These are phyloP conservation scores for Gymnodraco acuticeps DNA, from an alignment of 2,797 vertebrate genomes.

Conservation along the genomic window DNA sequence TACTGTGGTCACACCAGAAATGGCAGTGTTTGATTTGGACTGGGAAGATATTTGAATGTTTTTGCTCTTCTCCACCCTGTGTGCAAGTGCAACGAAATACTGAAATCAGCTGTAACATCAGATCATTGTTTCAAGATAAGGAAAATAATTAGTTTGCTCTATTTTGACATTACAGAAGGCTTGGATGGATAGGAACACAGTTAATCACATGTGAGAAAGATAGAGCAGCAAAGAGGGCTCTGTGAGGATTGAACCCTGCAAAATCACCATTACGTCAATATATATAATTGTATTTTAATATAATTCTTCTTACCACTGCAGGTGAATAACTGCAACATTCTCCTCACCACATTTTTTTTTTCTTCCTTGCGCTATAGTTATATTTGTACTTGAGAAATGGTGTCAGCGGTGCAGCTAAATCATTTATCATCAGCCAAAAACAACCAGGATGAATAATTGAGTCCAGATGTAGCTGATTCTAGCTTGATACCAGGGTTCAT, in stretches of 20 bases:
- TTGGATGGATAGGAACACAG: slow-evolving; percentile 7
- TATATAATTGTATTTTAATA: slow-evolving; percentile 28
- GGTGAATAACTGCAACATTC: slow-evolving; percentile 39
- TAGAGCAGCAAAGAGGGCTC: slow-evolving; percentile 9
- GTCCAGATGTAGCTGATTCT: slow-evolving; percentile 96
- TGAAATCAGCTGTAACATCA: slow-evolving; percentile 57
- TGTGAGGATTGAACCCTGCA: slow-evolving; percentile 35
- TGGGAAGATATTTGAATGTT: slow-evolving; percentile 69
- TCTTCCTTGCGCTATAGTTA: slow-evolving; percentile 65
- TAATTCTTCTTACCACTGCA: slow-evolving; percentile 27
- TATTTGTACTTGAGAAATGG: slow-evolving; percentile 87
- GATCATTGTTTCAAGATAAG: slow-evolving; percentile 70
- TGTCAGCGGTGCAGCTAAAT: slow-evolving; percentile 91
- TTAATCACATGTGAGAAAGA: slow-evolving; percentile 57
- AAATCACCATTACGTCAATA: slow-evolving; percentile 31
- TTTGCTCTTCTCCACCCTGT: slow-evolving; percentile 68
- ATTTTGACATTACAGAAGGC: slow-evolving; percentile 59
- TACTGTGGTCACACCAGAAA: slow-evolving; percentile 91
- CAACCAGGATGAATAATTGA: slow-evolving; percentile 90
- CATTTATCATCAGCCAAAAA: slow-evolving; percentile 99
- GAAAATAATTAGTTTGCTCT: slow-evolving; percentile 62
- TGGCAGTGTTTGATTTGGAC: slow-evolving; percentile 93
- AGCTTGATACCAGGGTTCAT: slow-evolving; percentile 97
- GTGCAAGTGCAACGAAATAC: slow-evolving; percentile 73
- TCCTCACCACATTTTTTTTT: slow-evolving; percentile 14